Evolutionary conservation across 2,888 invertebrate genomes (phyloP).

Genomic region (Alloscopus bannaensis): DNA sequence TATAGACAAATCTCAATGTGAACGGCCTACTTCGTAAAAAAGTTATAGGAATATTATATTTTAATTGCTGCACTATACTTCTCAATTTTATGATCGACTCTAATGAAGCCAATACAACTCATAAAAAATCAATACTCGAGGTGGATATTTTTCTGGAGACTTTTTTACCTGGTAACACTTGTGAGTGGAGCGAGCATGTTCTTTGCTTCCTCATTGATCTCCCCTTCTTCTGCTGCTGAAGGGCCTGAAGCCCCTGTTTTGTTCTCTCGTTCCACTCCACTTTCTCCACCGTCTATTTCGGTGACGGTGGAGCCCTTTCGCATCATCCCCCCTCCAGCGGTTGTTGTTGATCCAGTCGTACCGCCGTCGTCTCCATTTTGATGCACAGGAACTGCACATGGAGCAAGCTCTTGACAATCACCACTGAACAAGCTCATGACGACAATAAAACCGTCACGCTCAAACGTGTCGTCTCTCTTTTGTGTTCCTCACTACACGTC

Average conservation of each 20-base stretch:
- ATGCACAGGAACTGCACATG: constrained; percentile 59
- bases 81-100: no score
- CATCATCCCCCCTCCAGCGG: constrained; percentile 10
- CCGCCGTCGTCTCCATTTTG: constrained; percentile 36
- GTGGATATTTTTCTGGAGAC: no score
- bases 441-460: constrained; percentile 42
- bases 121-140: no score
- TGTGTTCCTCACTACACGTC: no score
- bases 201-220: constrained; percentile 30
- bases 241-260: neutral
- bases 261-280: constrained; percentile 27
- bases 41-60: no score
- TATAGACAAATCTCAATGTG: neutral
- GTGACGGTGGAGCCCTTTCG: constrained; percentile 20
- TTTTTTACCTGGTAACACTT: constrained; percentile 68
- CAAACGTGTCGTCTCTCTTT: no score
- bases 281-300: constrained; percentile 30
- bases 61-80: no score
- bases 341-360: constrained; percentile 11
- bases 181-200: constrained; percentile 38
- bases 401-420: constrained; percentile 61
- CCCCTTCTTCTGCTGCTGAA: constrained; percentile 8
- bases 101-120: no score
- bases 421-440: constrained; percentile 64
- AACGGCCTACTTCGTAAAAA: no score